phyloP scores from a whole-genome alignment of 2,888 invertebrate genomes.

The Orthosia gothica region DNA sequence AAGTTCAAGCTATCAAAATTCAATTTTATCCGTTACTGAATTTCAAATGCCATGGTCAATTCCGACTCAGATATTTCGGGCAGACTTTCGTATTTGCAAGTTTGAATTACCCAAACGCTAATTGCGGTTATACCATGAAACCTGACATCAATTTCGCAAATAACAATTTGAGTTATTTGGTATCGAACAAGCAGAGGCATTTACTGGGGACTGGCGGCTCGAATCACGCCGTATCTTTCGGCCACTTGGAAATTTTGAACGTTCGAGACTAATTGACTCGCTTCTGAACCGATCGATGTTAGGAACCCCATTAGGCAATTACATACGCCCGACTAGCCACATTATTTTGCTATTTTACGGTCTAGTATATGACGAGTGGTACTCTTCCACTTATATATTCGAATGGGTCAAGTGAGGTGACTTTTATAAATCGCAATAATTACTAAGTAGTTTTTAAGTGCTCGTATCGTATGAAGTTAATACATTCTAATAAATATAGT shows the following conservation, averaged over 20 bases:
- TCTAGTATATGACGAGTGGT: constrained; percentile 23
- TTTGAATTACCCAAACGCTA: constrained; percentile 72
- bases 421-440: constrained; percentile 25
- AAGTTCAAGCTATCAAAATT: constrained; percentile 51
- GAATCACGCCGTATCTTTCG: constrained; percentile 63
- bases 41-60: constrained; percentile 55
- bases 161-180: constrained; percentile 79
- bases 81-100: constrained; percentile 70
- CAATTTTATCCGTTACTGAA: constrained; percentile 43
- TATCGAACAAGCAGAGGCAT: constrained; percentile 64
- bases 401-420: constrained; percentile 7
- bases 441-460: constrained; percentile 24
- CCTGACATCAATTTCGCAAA: constrained; percentile 77
- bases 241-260: constrained; percentile 62
- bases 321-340: constrained; percentile 50
- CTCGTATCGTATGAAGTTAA: background rate
- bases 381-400: constrained; percentile 44
- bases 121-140: constrained; percentile 75
- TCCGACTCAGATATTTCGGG: constrained; percentile 55
- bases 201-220: constrained; percentile 47
- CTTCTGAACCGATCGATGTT: constrained; percentile 57
- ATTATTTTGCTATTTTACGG: constrained; percentile 41
- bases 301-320: constrained; percentile 64
- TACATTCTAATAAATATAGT: background rate
- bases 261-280: constrained; percentile 63